phyloP scores from a whole-genome alignment of 2,113 vertebrate species.

The Eudorcas thomsonii region DNA sequence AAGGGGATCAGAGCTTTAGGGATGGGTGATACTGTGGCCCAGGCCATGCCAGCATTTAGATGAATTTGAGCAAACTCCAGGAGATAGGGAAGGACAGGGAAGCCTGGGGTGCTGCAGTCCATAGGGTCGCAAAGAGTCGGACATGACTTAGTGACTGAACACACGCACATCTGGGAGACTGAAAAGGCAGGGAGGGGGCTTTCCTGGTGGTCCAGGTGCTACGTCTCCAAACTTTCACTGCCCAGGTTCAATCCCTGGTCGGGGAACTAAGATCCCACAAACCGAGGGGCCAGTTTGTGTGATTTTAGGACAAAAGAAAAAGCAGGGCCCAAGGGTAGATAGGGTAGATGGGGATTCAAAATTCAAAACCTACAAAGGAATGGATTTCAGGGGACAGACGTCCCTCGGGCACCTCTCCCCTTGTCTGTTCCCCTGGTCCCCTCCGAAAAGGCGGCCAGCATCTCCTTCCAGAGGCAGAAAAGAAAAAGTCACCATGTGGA shows the following conservation, averaged over 20 bases:
- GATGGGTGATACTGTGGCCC: background rate
- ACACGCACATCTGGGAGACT: background rate
- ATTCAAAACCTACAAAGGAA: background rate
- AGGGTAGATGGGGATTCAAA: background rate
- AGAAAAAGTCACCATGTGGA: background rate
- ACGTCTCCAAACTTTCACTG: background rate
- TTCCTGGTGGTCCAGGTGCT: background rate
- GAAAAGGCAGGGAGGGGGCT: background rate
- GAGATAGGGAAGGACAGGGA: background rate
- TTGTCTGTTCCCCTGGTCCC: background rate
- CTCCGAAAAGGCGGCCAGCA: background rate
- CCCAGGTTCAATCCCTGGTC: background rate
- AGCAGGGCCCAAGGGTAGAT: background rate
- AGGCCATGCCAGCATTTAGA: fast-evolving
- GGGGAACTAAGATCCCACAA: background rate
- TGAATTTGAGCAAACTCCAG: background rate
- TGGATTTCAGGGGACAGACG: background rate
- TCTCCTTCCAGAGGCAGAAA: background rate
- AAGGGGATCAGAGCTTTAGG: background rate
- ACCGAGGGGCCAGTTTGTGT: background rate
- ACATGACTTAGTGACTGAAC: background rate
- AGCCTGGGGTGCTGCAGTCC: background rate
- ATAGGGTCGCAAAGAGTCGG: background rate
- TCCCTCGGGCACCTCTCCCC: background rate
- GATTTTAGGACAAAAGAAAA: background rate